Evolutionary conservation across 2,113 vertebrate genomes (phyloP).

Genomic region (Plotosus lineatus): DNA sequence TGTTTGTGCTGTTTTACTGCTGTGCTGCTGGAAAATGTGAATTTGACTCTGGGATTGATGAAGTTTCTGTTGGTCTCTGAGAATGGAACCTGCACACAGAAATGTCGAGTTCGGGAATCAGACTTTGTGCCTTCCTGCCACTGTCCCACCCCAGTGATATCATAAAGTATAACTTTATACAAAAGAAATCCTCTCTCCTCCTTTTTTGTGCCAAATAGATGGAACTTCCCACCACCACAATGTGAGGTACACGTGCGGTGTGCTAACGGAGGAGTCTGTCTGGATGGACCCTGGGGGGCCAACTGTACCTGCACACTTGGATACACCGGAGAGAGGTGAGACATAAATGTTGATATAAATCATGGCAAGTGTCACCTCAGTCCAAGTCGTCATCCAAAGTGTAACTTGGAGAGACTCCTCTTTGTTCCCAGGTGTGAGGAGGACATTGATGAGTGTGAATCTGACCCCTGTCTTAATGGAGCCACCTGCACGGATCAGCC

Average conservation of each 20-base stretch:
- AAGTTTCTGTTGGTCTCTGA: too few species aligned
- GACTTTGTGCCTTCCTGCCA: too few species aligned
- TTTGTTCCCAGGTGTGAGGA: slow-evolving; percentile 79
- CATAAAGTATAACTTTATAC: neutral
- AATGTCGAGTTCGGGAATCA: too few species aligned
- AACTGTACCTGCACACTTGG: slow-evolving; percentile 89
- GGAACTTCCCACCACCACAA: slow-evolving; percentile 74
- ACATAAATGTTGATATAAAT: neutral
- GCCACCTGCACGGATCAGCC: slow-evolving; percentile 81
- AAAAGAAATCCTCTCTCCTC: neutral
- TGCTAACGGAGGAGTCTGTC: slow-evolving; percentile 75
- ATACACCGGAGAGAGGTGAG: slow-evolving; percentile 81
- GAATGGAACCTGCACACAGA: too few species aligned
- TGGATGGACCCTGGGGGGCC: slow-evolving; percentile 71
- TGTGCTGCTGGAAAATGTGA: too few species aligned
- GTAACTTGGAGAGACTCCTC: neutral
- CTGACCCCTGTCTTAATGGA: slow-evolving; percentile 87
- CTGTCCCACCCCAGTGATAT: neutral
- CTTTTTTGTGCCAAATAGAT: slow-evolving; percentile 66
- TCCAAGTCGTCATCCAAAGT: neutral
- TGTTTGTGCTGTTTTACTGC: too few species aligned
- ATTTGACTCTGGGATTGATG: too few species aligned
- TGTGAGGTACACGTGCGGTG: slow-evolving; percentile 81
- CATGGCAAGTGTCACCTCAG: neutral
- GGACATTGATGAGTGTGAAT: slow-evolving; percentile 80